Base-by-base conservation (phyloP, 2,888 invertebrate species). In the Dynastes hyllus region DNA sequence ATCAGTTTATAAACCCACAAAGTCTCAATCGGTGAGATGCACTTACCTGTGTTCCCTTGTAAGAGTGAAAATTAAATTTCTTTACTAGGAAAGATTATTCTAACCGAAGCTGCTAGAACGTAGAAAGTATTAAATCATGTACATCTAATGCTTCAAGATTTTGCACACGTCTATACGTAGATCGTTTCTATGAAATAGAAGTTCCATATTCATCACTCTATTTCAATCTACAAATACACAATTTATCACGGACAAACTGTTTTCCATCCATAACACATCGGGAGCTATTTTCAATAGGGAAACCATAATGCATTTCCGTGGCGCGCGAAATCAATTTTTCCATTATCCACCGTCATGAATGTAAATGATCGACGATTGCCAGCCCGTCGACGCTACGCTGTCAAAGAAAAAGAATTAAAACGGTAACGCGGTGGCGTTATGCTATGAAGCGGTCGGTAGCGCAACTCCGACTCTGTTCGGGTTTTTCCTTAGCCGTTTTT, bases 321-420 rank as follows among this genome's bases (percentile, higher is more conserved):
- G 61, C 13, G 29, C 32, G 55, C 16, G 37, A 58, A 71, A 71
- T 71, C 73, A 73, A 73, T 73, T 73, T 73, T 73, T 73, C 73
- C 22, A 73, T 73, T 73, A 73, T 73, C 69, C 51, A 11, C 32
- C 73, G 58, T 73, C 45, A 73, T 73, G 73, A 73, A 73, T 73
- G 58, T 27, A 58, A 73, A 73, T 69, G 67, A 69, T 69, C 50
- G 45, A 69, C 45, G 50, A 69, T 69, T 69, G 67, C 50, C 50
- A 22, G 11, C 67, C 61, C 61, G 61, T 29, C 61, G 29, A 22
- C 61, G 61, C 61, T 61, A 22, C 53, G 53, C 61, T 22, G 61
- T 61, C 61, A 61, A 61, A 61, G 61, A 61, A 61, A 61, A 61
- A 61, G 61, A 61, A 61, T 61, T 61, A 61, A 61, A 61, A 61